phyloP scores from a whole-genome alignment of 2,888 invertebrate genomes.

The Lordiphosa andalusiaca region DNA sequence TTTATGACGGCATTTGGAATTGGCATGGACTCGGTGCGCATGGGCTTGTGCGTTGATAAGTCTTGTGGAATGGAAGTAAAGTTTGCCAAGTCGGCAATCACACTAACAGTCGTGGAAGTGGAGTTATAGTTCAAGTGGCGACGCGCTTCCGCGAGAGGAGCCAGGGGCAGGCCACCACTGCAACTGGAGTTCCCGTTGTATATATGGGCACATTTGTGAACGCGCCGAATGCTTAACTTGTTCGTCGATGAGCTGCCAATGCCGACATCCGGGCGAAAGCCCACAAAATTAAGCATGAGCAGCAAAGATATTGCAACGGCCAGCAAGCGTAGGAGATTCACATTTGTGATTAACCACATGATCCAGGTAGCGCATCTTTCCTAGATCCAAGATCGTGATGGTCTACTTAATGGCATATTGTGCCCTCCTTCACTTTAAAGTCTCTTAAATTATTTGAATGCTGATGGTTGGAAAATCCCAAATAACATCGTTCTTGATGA shows the following conservation, averaged over 20 bases:
- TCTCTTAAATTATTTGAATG: background rate
- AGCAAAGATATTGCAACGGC: slow-evolving; percentile 73
- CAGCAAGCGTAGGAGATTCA: slow-evolving; percentile 66
- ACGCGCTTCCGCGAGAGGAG: slow-evolving; percentile 51
- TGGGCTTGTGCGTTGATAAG: slow-evolving; percentile 47
- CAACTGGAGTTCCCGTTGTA: slow-evolving; percentile 39
- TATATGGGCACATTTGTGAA: slow-evolving; percentile 67
- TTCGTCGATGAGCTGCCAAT: slow-evolving; percentile 66
- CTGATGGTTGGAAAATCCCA: too few species aligned
- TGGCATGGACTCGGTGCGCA: slow-evolving; percentile 1
- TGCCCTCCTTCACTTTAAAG: slow-evolving; percentile 1
- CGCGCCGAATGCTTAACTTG: slow-evolving; percentile 62
- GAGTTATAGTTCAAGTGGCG: slow-evolving; percentile 35
- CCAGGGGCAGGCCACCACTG: slow-evolving; percentile 34
- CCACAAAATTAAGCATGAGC: slow-evolving; percentile 76
- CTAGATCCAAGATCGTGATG: slow-evolving; percentile 27
- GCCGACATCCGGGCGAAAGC: slow-evolving; percentile 61
- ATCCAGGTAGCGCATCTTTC: slow-evolving; percentile 64
- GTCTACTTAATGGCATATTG: slow-evolving; percentile 38
- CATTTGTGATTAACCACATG: slow-evolving; percentile 65
- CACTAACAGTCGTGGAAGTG: slow-evolving; percentile 69
- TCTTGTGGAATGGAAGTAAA: slow-evolving; percentile 74
- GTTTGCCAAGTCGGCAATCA: slow-evolving; percentile 61
- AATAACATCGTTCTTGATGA: too few species aligned
- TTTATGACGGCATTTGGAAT: slow-evolving; percentile 34